Evolutionary conservation across 2,113 vertebrate genomes (phyloP).

Genomic region (Nymphicus hollandicus): DNA sequence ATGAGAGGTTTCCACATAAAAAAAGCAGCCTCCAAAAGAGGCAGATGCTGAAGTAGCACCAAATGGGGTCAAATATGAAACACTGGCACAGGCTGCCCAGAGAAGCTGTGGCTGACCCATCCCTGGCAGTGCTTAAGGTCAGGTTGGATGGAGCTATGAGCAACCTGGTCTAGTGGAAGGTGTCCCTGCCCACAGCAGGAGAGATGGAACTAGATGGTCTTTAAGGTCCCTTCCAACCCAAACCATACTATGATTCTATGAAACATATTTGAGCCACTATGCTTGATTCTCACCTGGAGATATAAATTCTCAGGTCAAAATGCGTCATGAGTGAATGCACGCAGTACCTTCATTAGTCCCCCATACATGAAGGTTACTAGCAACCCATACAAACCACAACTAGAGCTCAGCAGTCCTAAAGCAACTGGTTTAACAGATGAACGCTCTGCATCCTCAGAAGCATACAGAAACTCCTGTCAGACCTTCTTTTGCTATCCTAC

Average conservation of each 20-base stretch:
- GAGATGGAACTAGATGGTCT: background rate
- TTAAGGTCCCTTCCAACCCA: background rate
- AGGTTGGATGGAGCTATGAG: background rate
- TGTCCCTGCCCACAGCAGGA: background rate
- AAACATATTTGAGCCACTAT: background rate
- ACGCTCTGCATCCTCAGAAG: background rate
- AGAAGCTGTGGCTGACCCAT: background rate
- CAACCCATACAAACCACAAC: background rate
- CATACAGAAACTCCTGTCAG: background rate
- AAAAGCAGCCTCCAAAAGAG: background rate
- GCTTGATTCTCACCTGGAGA: background rate
- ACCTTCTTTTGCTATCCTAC: background rate
- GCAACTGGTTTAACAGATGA: background rate
- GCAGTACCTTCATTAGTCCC: background rate
- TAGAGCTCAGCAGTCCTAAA: background rate
- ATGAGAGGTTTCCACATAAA: background rate
- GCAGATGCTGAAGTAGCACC: background rate
- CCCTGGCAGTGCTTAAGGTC: background rate
- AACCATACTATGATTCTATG: background rate
- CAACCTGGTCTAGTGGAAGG: background rate
- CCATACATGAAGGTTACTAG: background rate
- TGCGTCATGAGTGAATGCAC: background rate
- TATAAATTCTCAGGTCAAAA: background rate
- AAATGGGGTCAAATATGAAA: background rate
- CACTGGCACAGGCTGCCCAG: background rate